A percentile compares a stretch with the other conserved stretches of the same genome.
Conservation (phyloP, 1,140 invertebrate genomes). For the Aphaenogaster rudis region DNA sequence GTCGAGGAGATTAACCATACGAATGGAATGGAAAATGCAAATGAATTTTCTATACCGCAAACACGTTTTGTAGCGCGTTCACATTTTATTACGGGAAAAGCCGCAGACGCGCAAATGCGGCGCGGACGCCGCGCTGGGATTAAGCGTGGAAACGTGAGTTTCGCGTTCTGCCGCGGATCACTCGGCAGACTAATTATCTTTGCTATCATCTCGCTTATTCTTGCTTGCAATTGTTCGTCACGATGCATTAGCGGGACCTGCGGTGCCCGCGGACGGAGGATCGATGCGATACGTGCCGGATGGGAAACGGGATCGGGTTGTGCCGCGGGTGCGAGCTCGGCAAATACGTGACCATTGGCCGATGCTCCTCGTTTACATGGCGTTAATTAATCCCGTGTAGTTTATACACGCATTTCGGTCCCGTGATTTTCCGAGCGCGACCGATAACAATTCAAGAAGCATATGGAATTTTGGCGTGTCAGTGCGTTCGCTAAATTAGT, state of each 20-base stretch:
- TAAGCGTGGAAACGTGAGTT: conserved; percentile 5
- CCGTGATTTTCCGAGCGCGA: background rate
- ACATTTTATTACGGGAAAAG: background rate
- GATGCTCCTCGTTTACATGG: conserved; percentile 41
- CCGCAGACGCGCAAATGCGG: background rate
- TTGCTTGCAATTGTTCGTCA: conserved; percentile 64
- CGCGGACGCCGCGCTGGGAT: background rate
- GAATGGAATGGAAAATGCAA: background rate
- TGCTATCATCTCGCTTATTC: conserved; percentile 17
- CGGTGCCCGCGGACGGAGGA: background rate
- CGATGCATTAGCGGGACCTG: conserved; percentile 36
- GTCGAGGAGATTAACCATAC: background rate
- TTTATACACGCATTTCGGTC: conserved; percentile 17
- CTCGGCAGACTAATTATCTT: conserved; percentile 62
- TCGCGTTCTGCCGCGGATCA: conserved; percentile 16
- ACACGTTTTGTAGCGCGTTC: background rate
- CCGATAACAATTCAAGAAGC: background rate
- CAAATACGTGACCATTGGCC: conserved; percentile 57
- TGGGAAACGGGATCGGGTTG: conserved; percentile 24
- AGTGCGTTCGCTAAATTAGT: conserved; percentile 1
- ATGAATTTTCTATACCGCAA: background rate
- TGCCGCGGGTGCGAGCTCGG: background rate
- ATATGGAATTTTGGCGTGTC: conserved; percentile 16
- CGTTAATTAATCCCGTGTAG: conserved; percentile 68
- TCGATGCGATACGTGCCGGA: conserved; percentile 52